A percentile compares a stretch with the other conserved stretches of the same genome.
These are phyloP conservation scores for Isichthys henryi DNA, from an alignment of 2,113 vertebrate species.

Conservation along the genomic window DNA sequence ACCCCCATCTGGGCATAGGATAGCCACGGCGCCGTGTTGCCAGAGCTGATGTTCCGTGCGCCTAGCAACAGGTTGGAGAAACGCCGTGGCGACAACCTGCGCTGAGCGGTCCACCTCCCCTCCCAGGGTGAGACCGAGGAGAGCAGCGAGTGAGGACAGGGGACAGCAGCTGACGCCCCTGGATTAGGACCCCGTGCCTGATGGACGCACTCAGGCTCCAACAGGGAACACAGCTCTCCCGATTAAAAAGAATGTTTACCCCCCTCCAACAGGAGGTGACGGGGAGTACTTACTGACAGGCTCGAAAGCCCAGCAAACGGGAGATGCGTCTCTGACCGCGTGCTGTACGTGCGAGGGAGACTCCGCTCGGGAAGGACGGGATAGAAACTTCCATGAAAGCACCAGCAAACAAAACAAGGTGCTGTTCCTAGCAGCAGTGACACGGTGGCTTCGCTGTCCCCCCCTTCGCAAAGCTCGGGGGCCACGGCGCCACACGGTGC, in stretches of 20 bases:
- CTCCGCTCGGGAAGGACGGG: neutral
- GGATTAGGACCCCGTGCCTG: neutral
- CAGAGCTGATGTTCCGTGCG: neutral
- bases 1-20: neutral
- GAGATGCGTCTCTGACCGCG: neutral
- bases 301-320: neutral
- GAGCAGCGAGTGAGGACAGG: neutral
- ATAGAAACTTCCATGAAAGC: neutral
- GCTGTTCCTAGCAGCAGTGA: neutral
- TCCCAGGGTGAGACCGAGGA: neutral
- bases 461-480: neutral
- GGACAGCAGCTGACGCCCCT: neutral
- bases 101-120: neutral
- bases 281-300: neutral
- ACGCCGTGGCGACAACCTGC: neutral
- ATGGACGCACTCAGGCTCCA: neutral
- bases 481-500: neutral
- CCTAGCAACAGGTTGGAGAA: constrained; percentile 24
- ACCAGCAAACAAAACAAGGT: neutral
- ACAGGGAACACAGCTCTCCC: neutral
- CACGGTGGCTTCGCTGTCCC: neutral
- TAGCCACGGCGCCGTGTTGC: neutral
- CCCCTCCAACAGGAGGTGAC: neutral
- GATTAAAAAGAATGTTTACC: neutral
- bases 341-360: neutral